These are phyloP conservation scores for Drosophila ercepeae DNA, from an alignment of 1,140 invertebrate species.

Conservation along the genomic window DNA sequence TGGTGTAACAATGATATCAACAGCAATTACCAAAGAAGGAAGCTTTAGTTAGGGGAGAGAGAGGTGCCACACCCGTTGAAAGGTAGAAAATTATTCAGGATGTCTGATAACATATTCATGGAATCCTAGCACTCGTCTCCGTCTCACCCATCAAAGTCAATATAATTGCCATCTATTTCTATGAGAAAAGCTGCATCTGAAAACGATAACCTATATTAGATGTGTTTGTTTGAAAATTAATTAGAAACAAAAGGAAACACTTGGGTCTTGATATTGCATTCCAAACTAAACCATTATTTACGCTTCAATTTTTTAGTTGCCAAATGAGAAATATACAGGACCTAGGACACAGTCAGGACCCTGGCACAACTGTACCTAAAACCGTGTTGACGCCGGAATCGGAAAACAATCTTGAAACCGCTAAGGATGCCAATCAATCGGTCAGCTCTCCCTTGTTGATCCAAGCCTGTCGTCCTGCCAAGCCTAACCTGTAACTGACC, in stretches of 20 bases:
- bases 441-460: constrained; percentile 2
- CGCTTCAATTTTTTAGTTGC: too few relatives aligned
- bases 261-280: background rate
- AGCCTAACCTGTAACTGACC: too few relatives aligned
- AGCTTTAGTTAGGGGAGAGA: too few relatives aligned
- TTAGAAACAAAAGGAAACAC: background rate
- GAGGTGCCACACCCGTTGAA: constrained; percentile 2
- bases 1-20: constrained; percentile 32
- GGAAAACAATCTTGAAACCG: constrained; percentile 26
- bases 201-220: too few relatives aligned
- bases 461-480: background rate
- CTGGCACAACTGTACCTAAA: constrained; percentile 15
- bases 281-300: too few relatives aligned
- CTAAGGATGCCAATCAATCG: constrained; percentile 39
- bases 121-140: constrained; percentile 7
- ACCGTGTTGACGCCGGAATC: background rate
- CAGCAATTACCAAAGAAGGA: constrained; percentile 27
- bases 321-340: background rate
- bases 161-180: constrained; percentile 12
- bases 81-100: constrained; percentile 20
- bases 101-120: constrained; percentile 17
- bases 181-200: too few relatives aligned
- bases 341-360: background rate
- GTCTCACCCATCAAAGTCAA: constrained; percentile 19
- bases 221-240: background rate